Evolutionary conservation across 2,888 invertebrate genomes (phyloP).

Genomic region (Clitarchus hookeri): DNA sequence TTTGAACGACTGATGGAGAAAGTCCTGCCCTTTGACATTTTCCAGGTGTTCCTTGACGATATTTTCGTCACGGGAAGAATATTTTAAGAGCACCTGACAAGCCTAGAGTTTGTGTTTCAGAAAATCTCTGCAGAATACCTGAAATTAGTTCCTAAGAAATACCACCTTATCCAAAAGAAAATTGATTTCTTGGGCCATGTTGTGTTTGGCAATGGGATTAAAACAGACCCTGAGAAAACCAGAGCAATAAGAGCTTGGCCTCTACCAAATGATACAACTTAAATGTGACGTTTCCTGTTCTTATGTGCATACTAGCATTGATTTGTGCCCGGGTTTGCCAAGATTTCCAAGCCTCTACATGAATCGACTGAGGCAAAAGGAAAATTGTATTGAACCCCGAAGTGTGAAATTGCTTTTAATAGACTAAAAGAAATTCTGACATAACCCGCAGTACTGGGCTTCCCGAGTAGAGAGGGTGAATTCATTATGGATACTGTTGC

Average conservation of each 20-base stretch:
- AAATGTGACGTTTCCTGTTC: too few species aligned
- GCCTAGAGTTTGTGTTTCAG: neutral
- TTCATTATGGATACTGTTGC: too few species aligned
- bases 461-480: too few species aligned
- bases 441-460: too few species aligned
- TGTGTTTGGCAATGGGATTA: neutral
- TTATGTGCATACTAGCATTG: too few species aligned
- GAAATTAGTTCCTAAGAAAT: neutral
- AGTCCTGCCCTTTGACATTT: neutral
- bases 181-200: neutral
- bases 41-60: neutral
- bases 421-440: too few species aligned
- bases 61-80: neutral
- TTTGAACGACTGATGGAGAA: neutral
- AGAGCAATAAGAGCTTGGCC: neutral
- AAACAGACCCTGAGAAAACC: neutral
- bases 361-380: too few species aligned
- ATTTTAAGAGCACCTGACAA: neutral
- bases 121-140: neutral
- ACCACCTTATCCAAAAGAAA: neutral
- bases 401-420: too few species aligned
- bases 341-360: slow-evolving; percentile 26
- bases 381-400: too few species aligned
- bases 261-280: neutral
- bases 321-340: too few species aligned